Evolutionary conservation across 2,888 invertebrate genomes (phyloP).

Genomic region (Sminthurinus aureus): DNA sequence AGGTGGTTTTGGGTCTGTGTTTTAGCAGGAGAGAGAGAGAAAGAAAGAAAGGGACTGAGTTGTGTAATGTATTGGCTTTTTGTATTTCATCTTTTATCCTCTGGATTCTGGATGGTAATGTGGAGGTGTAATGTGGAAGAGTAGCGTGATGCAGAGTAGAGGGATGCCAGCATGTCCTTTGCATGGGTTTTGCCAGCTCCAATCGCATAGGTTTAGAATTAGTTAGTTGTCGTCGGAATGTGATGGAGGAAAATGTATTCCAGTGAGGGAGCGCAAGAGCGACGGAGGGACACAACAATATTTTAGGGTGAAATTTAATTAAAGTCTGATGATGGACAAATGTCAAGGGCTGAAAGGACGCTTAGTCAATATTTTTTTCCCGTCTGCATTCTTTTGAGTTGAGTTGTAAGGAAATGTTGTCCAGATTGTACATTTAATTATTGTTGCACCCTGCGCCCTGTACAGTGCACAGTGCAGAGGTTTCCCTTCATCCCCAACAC

Average conservation of each 20-base stretch:
- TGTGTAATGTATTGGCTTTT: no score
- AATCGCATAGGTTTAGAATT: neutral
- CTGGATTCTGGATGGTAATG: no score
- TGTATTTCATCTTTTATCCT: no score
- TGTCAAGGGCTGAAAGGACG: neutral
- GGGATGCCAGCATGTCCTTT: neutral
- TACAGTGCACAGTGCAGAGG: no score
- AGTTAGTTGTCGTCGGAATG: neutral
- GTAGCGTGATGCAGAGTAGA: neutral
- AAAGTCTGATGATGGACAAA: constrained; percentile 19
- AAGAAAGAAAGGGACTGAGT: no score
- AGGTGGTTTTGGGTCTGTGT: no score
- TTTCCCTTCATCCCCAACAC: no score
- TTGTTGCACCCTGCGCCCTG: no score
- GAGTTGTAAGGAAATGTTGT: neutral
- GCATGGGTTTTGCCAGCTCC: neutral
- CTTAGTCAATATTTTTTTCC: neutral
- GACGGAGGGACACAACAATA: neutral
- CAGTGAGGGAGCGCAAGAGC: neutral
- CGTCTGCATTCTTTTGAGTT: neutral
- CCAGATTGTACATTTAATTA: neutral
- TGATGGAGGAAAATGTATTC: neutral
- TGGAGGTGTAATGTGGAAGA: no score
- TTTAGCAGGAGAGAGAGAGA: no score
- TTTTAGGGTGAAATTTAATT: constrained; percentile 34